Evolutionary conservation across 2,888 invertebrate species (phyloP), one percentile per base, ranked within the genome.

Genomic region (Acanthosoma haemorrhoidale): DNA sequence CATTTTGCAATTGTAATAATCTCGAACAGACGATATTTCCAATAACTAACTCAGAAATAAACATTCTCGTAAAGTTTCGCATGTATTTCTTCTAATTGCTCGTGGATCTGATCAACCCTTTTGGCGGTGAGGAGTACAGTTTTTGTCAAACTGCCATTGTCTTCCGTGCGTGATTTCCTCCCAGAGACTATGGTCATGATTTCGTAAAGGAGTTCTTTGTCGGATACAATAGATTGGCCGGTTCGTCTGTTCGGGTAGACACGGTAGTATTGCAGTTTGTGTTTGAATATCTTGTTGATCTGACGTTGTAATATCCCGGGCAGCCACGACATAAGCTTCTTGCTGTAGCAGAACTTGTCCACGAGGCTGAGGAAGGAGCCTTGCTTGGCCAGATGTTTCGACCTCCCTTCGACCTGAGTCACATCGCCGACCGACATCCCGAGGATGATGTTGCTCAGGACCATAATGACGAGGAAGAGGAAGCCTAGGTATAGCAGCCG

Each of bases 261-360:
- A 9, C 25, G 21, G 11, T 25, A 51, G 4, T 25, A 21, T 51
- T 51, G 21, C 25, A 51, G 25, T 29, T 51, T 51, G 25, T 21
- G 25, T 2, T 25, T 21, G 3, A 51, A 51, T 2, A 13, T 25
- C 51, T 51, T 51, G 21, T 51, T 51, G 25, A 51, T 51, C 29
- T 51, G 51, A 21, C 29, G 21, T 2, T 25, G 25, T 13, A 51
- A n/a, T 0, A 51, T 1, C 13, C 15, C 29, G 1, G 51, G 51
- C 5, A 51, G 51, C 25, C 21, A 6, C 0, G 51, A 51, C 1
- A 21, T 4, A 0, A 51, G 51, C 51, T 3, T 51, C 1, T 25
- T n/a, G n/a, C 29, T 51, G 51, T 51, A 51, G 25, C 51, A 51
- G 8, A 51, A 51, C 51, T 51, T 51, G n/a, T 51, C 51, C 51